Percentiles rank a stretch among this genome's conserved stretches.
These are phyloP conservation scores for Myodes glareolus DNA, from an alignment of 2,113 vertebrate genomes.

Conservation along the genomic window DNA sequence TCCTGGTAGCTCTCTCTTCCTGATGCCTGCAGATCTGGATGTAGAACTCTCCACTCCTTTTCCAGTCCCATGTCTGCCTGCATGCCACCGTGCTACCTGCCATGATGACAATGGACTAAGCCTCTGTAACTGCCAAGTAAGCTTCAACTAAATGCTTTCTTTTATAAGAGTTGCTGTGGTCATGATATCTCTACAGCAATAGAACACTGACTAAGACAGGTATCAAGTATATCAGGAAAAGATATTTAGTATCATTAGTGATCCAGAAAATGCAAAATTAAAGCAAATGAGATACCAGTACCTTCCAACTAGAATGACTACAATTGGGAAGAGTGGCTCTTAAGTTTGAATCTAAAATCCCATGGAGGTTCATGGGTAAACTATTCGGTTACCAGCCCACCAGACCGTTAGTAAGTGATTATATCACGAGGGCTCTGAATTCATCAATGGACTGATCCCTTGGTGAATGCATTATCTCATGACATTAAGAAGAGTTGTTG, in stretches of 20 bases:
- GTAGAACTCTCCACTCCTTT: neutral
- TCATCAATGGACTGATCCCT: neutral
- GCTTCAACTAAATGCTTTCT: neutral
- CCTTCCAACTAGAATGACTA: no score
- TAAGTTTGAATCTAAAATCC: neutral
- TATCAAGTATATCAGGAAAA: neutral
- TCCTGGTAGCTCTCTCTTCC: neutral
- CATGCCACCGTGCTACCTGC: neutral
- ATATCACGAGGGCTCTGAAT: neutral
- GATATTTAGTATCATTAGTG: neutral
- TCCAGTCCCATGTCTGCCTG: neutral
- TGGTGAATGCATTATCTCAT: neutral
- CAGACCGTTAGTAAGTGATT: neutral
- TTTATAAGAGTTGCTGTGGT: neutral
- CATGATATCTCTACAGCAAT: neutral
- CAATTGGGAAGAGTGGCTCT: neutral
- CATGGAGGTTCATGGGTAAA: neutral
- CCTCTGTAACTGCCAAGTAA: neutral
- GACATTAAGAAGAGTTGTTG: neutral
- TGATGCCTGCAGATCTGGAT: neutral
- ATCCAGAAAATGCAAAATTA: neutral
- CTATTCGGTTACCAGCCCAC: neutral
- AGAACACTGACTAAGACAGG: neutral
- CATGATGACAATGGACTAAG: neutral
- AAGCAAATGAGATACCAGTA: neutral